These are phyloP conservation scores for Chaetura pelagica DNA, from an alignment of 2,113 vertebrate species.

Conservation along the genomic window DNA sequence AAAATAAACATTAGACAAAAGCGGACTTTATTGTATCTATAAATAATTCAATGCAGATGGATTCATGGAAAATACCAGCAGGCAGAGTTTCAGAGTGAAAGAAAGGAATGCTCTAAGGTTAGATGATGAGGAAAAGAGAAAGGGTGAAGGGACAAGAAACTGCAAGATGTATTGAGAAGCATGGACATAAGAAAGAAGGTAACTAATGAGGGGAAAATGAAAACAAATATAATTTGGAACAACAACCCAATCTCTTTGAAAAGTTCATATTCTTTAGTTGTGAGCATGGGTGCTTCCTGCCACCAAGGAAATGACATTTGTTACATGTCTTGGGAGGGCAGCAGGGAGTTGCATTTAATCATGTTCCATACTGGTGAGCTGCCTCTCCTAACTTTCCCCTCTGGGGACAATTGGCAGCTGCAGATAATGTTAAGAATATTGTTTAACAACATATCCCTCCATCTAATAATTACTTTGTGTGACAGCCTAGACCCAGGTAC, in stretches of 20 bases:
- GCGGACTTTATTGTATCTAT: constrained; percentile 75
- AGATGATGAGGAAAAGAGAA: constrained; percentile 49
- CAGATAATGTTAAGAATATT: neutral
- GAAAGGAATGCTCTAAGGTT: constrained; percentile 38
- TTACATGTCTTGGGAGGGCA: neutral
- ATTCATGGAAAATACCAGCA: constrained; percentile 71
- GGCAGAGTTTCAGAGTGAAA: constrained; percentile 55
- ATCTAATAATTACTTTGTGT: neutral
- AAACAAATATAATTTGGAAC: neutral
- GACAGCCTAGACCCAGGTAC: neutral
- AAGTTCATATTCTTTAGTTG: neutral
- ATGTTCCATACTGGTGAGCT: neutral
- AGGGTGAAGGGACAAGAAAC: constrained; percentile 34
- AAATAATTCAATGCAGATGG: constrained; percentile 81
- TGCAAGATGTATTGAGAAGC: constrained; percentile 45
- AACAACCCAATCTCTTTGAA: neutral
- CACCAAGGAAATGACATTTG: neutral
- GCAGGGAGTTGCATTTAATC: neutral
- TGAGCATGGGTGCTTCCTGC: neutral
- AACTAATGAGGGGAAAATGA: constrained; percentile 3
- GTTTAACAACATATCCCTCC: neutral
- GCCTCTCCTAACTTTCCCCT: neutral
- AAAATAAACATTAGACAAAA: constrained; percentile 82
- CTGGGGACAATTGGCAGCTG: neutral
- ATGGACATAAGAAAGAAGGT: constrained; percentile 31